These are phyloP conservation scores for Lates calcarifer DNA, from an alignment of 2,113 vertebrate genomes.

Conservation along the genomic window DNA sequence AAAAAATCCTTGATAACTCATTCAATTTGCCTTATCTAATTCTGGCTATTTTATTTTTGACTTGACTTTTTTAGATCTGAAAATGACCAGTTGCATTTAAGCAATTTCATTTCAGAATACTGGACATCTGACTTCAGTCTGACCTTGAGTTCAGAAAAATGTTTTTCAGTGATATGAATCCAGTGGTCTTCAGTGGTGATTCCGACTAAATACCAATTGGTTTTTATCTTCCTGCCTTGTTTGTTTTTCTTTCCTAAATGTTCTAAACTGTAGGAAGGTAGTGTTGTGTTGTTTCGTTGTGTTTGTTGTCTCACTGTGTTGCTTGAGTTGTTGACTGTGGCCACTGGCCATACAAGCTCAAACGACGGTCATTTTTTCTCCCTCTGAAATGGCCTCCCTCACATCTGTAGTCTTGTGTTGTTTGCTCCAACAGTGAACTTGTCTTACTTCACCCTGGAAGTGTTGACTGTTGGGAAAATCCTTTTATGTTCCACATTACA, in stretches of 20 bases:
- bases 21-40: too few relatives aligned
- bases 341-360: constrained; percentile 87
- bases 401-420: constrained; percentile 69
- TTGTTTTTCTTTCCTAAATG: constrained; percentile 24
- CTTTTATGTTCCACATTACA: background rate
- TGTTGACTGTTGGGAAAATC: constrained; percentile 89
- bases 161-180: background rate
- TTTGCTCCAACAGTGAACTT: constrained; percentile 89
- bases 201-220: background rate
- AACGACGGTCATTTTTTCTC: constrained; percentile 90
- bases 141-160: too few relatives aligned
- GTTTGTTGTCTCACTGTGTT: constrained; percentile 73
- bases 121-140: too few relatives aligned
- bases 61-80: too few relatives aligned
- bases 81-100: too few relatives aligned
- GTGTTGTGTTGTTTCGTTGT: constrained; percentile 78
- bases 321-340: constrained; percentile 92
- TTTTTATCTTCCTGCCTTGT: constrained; percentile 11
- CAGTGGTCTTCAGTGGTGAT: background rate
- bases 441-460: constrained; percentile 81
- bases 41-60: too few relatives aligned
- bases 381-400: constrained; percentile 84
- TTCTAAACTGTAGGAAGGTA: constrained; percentile 1
- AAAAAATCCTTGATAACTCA: too few relatives aligned
- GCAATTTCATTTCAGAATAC: too few relatives aligned